A percentile compares a stretch with the other conserved stretches of the same genome.
Evolutionary conservation across 2,888 invertebrate genomes (phyloP).

Genomic region (Drosophila macrospina): DNA sequence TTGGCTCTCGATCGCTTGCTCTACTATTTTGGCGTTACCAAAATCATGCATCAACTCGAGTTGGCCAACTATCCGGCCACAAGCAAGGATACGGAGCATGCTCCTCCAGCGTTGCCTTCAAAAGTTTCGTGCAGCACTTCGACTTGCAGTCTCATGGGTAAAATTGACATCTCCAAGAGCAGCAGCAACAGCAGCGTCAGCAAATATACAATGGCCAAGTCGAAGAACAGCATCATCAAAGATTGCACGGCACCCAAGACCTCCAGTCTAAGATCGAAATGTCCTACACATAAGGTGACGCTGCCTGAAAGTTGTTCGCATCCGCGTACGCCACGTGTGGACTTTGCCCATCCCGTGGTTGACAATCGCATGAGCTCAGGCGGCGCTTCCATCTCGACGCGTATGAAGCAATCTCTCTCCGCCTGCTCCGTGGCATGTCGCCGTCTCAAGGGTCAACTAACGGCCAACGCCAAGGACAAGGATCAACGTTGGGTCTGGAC

Average conservation of each 20-base stretch:
- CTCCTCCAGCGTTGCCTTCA: neutral
- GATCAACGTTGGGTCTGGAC: conserved; percentile 73
- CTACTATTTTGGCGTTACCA: conserved; percentile 61
- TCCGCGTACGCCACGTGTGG: conserved; percentile 53
- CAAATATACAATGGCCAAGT: conserved; percentile 12
- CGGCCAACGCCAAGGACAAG: neutral
- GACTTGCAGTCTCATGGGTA: neutral
- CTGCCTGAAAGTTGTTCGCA: neutral
- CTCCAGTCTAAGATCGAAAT: neutral
- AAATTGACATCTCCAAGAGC: neutral
- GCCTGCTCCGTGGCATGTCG: conserved; percentile 67
- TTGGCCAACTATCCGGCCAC: neutral
- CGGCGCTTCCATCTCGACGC: conserved; percentile 8
- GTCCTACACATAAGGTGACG: neutral
- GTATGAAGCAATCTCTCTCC: conserved; percentile 63
- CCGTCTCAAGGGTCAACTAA: conserved; percentile 55
- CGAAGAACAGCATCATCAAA: conserved; percentile 1
- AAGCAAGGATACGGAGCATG: neutral
- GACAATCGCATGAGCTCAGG: neutral
- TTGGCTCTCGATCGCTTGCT: conserved; percentile 72
- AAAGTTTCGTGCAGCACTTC: conserved; percentile 4
- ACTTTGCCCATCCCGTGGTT: conserved; percentile 56
- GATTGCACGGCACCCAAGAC: neutral
- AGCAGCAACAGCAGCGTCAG: conserved; percentile 24
- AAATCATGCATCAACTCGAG: conserved; percentile 28